A percentile compares a stretch with the other conserved stretches of the same genome.
phyloP scores from a whole-genome alignment of 2,888 invertebrate genomes.

The Noctua pronuba region DNA sequence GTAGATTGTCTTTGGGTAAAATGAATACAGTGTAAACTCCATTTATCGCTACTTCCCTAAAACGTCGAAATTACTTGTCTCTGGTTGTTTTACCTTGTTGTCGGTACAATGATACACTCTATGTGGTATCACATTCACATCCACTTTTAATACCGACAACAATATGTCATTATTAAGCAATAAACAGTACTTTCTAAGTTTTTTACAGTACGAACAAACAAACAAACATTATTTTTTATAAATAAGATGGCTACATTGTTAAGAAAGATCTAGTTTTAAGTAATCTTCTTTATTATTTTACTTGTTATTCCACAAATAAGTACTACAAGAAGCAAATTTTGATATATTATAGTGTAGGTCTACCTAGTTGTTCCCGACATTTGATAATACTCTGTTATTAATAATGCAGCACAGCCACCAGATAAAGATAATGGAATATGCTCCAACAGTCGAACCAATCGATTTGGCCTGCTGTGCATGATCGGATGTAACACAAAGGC shows the following conservation, averaged over 20 bases:
- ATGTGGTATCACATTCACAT: not conserved
- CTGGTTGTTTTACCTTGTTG: not conserved
- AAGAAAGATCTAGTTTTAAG: not conserved
- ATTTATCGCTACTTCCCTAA: not conserved
- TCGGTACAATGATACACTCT: not conserved
- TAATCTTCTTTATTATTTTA: no score
- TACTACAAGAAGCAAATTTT: no score
- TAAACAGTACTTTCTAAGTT: not conserved
- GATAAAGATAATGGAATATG: slow-evolving; percentile 1
- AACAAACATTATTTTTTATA: no score
- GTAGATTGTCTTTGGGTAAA: not conserved
- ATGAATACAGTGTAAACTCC: not conserved
- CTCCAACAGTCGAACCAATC: not conserved
- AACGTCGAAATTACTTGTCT: not conserved
- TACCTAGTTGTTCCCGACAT: no score
- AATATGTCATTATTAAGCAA: not conserved
- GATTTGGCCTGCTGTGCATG: no score
- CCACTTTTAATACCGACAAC: not conserved
- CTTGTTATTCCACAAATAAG: no score
- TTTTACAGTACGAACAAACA: no score
- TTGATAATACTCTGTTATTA: no score
- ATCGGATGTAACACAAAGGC: slow-evolving; percentile 2
- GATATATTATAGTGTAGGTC: no score
- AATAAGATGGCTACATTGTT: no score
- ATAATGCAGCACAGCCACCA: not conserved